Percentiles rank a stretch among this genome's conserved stretches.
Evolutionary conservation across 2,888 invertebrate genomes (phyloP).

Genomic region (Parascotia fuliginaria): DNA sequence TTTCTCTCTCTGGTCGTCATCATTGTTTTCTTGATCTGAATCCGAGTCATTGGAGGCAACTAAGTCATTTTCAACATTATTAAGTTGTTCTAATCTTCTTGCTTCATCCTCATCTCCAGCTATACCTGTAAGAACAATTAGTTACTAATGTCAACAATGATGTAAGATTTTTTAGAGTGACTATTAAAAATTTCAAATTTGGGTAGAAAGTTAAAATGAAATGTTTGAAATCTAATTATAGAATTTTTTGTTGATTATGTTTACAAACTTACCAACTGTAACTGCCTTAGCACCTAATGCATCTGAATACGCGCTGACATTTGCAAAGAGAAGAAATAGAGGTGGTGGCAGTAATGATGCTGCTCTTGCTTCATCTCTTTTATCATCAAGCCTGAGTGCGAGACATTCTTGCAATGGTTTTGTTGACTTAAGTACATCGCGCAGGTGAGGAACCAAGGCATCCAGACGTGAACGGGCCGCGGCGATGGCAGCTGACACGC

Average conservation of each 20-base stretch:
- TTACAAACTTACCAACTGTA: constrained; percentile 67
- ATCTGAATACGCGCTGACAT: constrained; percentile 92
- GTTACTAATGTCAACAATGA: background rate
- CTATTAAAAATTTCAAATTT: constrained; percentile 4
- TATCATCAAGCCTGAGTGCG: constrained; percentile 91
- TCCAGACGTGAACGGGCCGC: constrained; percentile 91
- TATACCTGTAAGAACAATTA: constrained; percentile 77
- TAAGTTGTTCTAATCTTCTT: constrained; percentile 83
- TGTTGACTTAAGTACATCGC: constrained; percentile 88
- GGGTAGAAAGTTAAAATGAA: too few species aligned
- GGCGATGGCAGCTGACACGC: constrained; percentile 90
- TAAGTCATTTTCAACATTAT: constrained; percentile 80
- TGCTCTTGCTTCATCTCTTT: constrained; percentile 90
- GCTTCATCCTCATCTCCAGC: constrained; percentile 90
- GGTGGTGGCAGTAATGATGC: constrained; percentile 92
- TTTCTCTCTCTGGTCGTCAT: constrained; percentile 82
- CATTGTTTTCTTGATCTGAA: constrained; percentile 88
- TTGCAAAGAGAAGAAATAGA: constrained; percentile 94
- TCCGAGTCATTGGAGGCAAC: constrained; percentile 88
- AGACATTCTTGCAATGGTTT: constrained; percentile 96
- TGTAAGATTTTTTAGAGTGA: too few species aligned
- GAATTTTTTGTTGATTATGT: background rate
- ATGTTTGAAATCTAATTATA: too few species aligned
- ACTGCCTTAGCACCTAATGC: constrained; percentile 87
- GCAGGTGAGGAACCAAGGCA: constrained; percentile 92